Conservation (phyloP, 2,888 invertebrate genomes). For the Oscheius sp. region DNA sequence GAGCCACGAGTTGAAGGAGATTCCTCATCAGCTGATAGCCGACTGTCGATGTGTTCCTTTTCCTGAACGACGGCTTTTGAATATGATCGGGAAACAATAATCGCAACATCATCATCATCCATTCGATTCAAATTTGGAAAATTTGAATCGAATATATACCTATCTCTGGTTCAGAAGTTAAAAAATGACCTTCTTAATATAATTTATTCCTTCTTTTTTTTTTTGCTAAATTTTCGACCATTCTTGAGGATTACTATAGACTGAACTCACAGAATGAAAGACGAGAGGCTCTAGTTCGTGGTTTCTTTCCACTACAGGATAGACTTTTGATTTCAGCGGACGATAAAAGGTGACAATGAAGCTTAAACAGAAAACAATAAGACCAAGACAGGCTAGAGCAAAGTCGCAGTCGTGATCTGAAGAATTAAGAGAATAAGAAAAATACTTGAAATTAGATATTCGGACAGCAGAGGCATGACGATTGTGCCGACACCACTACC, state of each 20-base stretch:
- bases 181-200: too few relatives aligned
- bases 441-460: slow-evolving; percentile 54
- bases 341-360: slow-evolving; percentile 84
- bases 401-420: slow-evolving; percentile 61
- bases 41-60: too few relatives aligned
- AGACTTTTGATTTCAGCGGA: slow-evolving; percentile 79
- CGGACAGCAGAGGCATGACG: slow-evolving; percentile 72
- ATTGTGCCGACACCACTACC: slow-evolving; percentile 82
- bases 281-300: slow-evolving; percentile 53
- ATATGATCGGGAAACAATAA: too few relatives aligned
- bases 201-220: too few relatives aligned
- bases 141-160: too few relatives aligned
- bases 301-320: slow-evolving; percentile 35
- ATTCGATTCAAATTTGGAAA: too few relatives aligned
- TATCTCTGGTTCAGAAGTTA: too few relatives aligned
- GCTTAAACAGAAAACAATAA: slow-evolving; percentile 81
- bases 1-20: too few relatives aligned
- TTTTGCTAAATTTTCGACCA: too few relatives aligned
- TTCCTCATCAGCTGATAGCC: slow-evolving; percentile 37
- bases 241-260: too few relatives aligned
- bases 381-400: slow-evolving; percentile 77
- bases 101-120: too few relatives aligned
- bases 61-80: too few relatives aligned
- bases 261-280: slow-evolving; percentile 48
- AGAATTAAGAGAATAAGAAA: slow-evolving; percentile 18